Evolutionary conservation across 2,888 invertebrate species (phyloP).

Genomic region (Drosophila silvestris): DNA sequence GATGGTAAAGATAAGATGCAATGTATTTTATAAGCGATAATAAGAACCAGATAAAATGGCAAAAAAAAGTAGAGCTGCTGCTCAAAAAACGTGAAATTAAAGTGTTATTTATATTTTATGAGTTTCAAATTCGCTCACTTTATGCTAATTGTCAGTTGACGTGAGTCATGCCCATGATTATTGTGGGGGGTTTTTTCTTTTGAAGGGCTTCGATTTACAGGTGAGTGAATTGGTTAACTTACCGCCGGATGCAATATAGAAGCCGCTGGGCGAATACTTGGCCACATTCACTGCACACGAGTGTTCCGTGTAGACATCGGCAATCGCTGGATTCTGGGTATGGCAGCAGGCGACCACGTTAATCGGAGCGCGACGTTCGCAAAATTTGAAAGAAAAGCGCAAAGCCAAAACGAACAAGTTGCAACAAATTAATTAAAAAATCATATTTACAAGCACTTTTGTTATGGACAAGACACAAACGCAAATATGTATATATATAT

Average conservation of each 20-base stretch:
- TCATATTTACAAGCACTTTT: conserved; percentile 46
- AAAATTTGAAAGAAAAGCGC: conserved; percentile 27
- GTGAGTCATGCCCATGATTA: conserved; percentile 42
- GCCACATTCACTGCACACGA: conserved; percentile 97
- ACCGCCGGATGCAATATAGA: conserved; percentile 99
- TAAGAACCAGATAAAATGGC: conserved; percentile 15
- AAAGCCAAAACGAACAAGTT: conserved; percentile 30
- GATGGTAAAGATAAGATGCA: conserved; percentile 1
- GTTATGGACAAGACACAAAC: conserved; percentile 11
- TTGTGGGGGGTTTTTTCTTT: background rate
- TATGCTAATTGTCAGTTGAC: conserved; percentile 24
- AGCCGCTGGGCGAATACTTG: conserved; percentile 98
- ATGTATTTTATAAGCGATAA: conserved; percentile 13
- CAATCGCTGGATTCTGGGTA: conserved; percentile 93
- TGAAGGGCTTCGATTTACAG: conserved; percentile 33
- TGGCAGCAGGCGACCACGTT: conserved; percentile 29
- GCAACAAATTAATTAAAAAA: conserved; percentile 44
- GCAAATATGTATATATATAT: conserved; percentile 36
- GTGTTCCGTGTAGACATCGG: conserved; percentile 99
- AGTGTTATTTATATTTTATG: conserved; percentile 1
- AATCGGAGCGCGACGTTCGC: conserved; percentile 56
- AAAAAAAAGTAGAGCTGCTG: background rate
- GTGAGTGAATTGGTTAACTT: conserved; percentile 76
- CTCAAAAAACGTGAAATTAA: background rate
- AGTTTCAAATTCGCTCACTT: background rate